phyloP scores from a whole-genome alignment of 2,797 vertebrate genomes.

The Gymnoscopelus microlampas region DNA sequence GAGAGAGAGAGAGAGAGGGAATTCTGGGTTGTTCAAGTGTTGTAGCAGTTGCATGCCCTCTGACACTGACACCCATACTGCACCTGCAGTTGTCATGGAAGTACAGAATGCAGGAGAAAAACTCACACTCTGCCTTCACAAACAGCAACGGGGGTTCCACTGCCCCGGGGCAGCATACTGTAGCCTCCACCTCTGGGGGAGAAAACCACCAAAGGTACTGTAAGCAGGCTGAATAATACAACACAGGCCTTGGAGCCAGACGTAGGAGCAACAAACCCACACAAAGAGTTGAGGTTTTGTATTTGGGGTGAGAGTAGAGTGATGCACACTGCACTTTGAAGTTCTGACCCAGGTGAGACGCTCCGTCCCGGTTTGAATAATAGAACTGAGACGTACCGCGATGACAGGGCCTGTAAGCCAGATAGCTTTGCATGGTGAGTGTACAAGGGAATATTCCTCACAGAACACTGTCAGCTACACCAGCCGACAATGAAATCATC shows the following conservation, averaged over 20 bases:
- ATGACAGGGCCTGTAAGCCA: conserved; percentile 31
- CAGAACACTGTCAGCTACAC: conserved; percentile 37
- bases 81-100: too few relatives aligned
- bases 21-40: not conserved
- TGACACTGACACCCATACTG: not conserved
- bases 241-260: conserved; percentile 36
- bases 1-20: not conserved
- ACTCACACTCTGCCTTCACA: not conserved
- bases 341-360: conserved; percentile 38
- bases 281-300: conserved; percentile 21
- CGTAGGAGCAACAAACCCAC: conserved; percentile 26
- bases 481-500: conserved; percentile 44
- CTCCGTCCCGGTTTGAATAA: conserved; percentile 63
- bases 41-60: not conserved
- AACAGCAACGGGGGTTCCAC: not conserved
- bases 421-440: conserved; percentile 23
- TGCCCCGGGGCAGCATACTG: conserved; percentile 19
- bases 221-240: conserved; percentile 58
- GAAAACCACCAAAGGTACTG: conserved; percentile 24
- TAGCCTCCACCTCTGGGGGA: conserved; percentile 28
- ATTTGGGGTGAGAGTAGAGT: conserved; percentile 8
- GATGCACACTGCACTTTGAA: conserved; percentile 30
- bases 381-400: conserved; percentile 52
- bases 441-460: conserved; percentile 22
- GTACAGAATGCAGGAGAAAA: too few relatives aligned